These are phyloP conservation scores for Hipparchia semele DNA, from an alignment of 2,888 invertebrate species.

Conservation along the genomic window DNA sequence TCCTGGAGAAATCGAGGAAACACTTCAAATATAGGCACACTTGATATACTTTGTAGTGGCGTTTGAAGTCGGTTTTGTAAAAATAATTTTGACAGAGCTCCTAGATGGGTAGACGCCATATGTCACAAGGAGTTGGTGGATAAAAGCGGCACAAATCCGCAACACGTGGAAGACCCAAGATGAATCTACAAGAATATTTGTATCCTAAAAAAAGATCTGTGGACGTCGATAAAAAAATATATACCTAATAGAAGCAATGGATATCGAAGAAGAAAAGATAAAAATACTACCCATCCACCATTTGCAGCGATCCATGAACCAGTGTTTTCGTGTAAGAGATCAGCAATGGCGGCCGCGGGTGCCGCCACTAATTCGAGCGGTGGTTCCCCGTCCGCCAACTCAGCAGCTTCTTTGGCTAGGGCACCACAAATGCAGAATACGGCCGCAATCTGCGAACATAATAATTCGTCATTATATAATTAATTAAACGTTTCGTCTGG, in stretches of 20 bases:
- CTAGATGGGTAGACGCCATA: too few relatives aligned
- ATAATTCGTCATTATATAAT: background rate
- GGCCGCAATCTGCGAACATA: conserved; percentile 82
- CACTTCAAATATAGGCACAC: too few relatives aligned
- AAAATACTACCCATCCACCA: conserved; percentile 90
- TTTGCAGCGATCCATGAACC: conserved; percentile 92
- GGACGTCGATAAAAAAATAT: background rate
- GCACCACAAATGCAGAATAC: conserved; percentile 93
- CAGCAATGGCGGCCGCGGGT: conserved; percentile 88
- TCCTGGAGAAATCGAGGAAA: too few relatives aligned
- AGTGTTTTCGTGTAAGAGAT: conserved; percentile 89
- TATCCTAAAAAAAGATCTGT: too few relatives aligned
- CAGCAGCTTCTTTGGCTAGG: conserved; percentile 90
- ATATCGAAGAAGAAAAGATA: background rate
- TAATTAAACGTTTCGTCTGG: too few relatives aligned
- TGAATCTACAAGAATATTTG: too few relatives aligned
- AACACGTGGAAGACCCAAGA: too few relatives aligned
- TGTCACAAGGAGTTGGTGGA: too few relatives aligned
- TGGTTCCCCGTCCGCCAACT: conserved; percentile 82
- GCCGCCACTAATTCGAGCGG: conserved; percentile 74
- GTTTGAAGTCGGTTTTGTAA: too few relatives aligned
- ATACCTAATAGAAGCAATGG: background rate
- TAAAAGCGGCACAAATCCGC: too few relatives aligned
- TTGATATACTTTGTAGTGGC: too few relatives aligned
- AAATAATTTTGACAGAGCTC: too few relatives aligned